These are phyloP conservation scores for Amiota mariae DNA, from an alignment of 2,888 invertebrate genomes.

Conservation along the genomic window DNA sequence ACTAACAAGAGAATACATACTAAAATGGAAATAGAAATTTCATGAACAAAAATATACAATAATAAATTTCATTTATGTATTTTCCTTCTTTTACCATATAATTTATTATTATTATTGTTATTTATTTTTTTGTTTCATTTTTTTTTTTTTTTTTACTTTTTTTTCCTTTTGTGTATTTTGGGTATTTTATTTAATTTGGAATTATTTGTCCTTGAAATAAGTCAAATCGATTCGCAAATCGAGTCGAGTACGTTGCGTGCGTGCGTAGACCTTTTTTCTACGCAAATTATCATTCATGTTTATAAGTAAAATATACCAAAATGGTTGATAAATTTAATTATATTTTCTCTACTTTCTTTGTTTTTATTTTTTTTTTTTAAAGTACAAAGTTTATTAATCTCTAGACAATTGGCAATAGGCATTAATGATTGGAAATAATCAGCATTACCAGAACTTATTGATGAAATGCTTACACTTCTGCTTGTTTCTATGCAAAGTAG, in stretches of 20 bases:
- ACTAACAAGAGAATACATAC: background rate
- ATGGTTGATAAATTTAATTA: too few relatives aligned
- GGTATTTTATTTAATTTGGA: constrained; percentile 43
- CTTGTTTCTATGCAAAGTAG: too few relatives aligned
- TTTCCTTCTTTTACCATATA: constrained; percentile 24
- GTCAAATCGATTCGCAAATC: background rate
- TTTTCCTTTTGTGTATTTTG: constrained; percentile 8
- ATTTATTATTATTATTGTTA: background rate
- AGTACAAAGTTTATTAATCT: too few relatives aligned
- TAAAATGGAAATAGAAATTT: constrained; percentile 42
- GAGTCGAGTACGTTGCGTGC: background rate
- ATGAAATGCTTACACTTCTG: too few relatives aligned
- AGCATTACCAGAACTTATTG: too few relatives aligned
- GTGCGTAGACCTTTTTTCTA: constrained; percentile 25
- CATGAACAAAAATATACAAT: constrained; percentile 44
- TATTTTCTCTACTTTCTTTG: too few relatives aligned
- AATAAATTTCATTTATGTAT: constrained; percentile 52
- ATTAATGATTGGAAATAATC: too few relatives aligned
- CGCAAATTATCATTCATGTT: background rate
- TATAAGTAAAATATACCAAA: too few relatives aligned
- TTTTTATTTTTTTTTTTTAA: too few relatives aligned
- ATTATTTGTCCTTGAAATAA: constrained; percentile 49
- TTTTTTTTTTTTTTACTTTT: constrained; percentile 41
- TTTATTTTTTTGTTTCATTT: constrained; percentile 39
- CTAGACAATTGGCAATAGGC: too few relatives aligned